Conservation (phyloP, 2,113 vertebrate species). For the Psittacula cyanocephala region DNA sequence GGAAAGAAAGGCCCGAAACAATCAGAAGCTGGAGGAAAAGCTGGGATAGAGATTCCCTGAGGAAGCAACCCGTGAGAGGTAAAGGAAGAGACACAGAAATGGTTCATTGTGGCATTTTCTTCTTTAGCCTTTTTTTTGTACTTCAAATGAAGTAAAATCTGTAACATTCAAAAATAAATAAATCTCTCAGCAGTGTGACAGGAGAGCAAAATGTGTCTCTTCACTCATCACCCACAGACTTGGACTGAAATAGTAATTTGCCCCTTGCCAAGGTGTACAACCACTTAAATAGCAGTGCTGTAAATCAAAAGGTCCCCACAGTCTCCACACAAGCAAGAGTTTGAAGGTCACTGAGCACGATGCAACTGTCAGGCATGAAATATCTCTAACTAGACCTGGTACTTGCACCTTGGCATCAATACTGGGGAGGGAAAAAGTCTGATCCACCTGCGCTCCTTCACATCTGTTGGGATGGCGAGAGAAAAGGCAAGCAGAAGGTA, state of each 20-base stretch:
- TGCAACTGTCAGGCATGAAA: constrained; percentile 17
- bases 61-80: not conserved
- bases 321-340: not conserved
- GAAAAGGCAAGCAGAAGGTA: not conserved
- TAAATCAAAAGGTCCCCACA: constrained; percentile 42
- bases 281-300: not conserved
- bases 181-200: constrained; percentile 23
- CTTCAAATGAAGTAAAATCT: not conserved
- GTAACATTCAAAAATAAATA: constrained; percentile 20
- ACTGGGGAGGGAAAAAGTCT: not conserved
- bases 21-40: not conserved
- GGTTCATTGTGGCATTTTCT: not conserved
- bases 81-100: not conserved
- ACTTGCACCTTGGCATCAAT: not conserved
- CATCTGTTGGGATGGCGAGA: not conserved
- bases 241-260: constrained; percentile 46
- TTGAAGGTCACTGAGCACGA: constrained; percentile 47
- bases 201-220: constrained; percentile 33
- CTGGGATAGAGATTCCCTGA: not conserved
- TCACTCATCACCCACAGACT: constrained; percentile 30
- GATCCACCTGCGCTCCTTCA: not conserved
- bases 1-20: not conserved
- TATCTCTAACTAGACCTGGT: not conserved
- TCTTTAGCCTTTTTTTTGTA: not conserved
- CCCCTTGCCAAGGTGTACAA: constrained; percentile 61